Evolutionary conservation across 1,140 invertebrate genomes (phyloP).

Genomic region (Microplitis demolitor): DNA sequence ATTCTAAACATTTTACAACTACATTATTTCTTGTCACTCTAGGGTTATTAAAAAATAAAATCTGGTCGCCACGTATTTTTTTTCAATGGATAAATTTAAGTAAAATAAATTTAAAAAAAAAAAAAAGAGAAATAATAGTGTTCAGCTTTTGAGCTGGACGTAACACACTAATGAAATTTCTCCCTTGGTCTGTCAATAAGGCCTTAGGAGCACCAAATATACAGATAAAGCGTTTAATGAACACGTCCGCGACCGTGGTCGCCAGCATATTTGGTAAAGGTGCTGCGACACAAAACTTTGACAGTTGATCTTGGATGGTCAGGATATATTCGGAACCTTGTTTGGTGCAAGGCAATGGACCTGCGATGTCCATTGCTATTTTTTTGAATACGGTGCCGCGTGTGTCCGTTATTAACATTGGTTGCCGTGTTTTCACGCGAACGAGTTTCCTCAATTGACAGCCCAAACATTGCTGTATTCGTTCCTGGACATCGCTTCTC

Average conservation of each 20-base stretch:
- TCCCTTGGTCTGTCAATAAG: no score
- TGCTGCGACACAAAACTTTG: background rate
- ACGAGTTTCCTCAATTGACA: background rate
- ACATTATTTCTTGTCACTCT: no score
- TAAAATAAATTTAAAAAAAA: no score
- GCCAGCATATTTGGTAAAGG: background rate
- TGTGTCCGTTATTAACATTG: background rate
- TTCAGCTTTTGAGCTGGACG: no score
- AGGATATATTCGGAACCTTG: background rate
- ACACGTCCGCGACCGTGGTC: background rate
- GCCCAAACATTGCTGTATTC: background rate
- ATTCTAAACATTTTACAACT: no score
- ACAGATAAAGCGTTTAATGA: no score
- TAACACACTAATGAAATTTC: no score
- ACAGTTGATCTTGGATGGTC: conserved; percentile 10
- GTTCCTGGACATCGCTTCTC: background rate
- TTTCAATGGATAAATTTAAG: no score
- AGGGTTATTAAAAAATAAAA: no score
- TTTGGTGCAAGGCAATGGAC: background rate
- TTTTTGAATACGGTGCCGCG: background rate
- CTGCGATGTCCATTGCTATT: background rate
- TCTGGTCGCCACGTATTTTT: no score
- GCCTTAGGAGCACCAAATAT: background rate
- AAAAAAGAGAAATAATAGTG: no score
- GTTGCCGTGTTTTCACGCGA: background rate